phyloP scores from a whole-genome alignment of 1,140 invertebrate species.

The Lordiphosa stackelbergi region DNA sequence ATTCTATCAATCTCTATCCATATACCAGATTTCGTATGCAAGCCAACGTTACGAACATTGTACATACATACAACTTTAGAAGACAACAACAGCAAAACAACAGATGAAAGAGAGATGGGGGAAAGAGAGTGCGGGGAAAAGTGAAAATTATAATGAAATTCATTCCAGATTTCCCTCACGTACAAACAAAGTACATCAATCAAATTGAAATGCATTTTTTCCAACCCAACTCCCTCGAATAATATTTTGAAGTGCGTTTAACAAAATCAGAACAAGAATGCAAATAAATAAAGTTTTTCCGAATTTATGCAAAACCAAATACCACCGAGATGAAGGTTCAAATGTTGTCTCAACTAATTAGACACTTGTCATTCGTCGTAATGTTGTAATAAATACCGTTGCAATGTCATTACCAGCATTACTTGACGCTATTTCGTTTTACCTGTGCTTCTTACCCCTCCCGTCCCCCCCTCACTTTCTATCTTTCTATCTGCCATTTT shows the following conservation, averaged over 20 bases:
- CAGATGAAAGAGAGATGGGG: conserved; percentile 6
- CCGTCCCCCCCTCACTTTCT: conserved; percentile 1
- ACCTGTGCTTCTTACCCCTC: conserved; percentile 4
- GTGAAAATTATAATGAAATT: conserved; percentile 59
- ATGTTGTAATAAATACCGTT: conserved; percentile 75
- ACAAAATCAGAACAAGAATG: conserved; percentile 25
- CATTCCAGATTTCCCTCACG: conserved; percentile 60
- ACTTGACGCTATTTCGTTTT: conserved; percentile 51
- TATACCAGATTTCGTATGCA: conserved; percentile 49
- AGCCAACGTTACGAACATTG: conserved; percentile 25
- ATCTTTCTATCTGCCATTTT: conserved; percentile 28
- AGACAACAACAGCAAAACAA: conserved; percentile 9
- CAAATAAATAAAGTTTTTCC: conserved; percentile 17
- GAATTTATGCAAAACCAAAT: neutral
- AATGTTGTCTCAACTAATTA: conserved; percentile 67
- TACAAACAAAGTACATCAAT: conserved; percentile 59
- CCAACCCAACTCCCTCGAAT: conserved; percentile 1
- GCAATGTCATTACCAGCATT: conserved; percentile 73
- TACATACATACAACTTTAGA: conserved; percentile 23
- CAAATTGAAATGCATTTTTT: conserved; percentile 59
- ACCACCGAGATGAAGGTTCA: neutral
- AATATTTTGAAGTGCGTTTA: conserved; percentile 50
- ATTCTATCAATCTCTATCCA: conserved; percentile 49
- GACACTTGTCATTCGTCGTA: conserved; percentile 69
- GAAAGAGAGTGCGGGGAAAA: conserved; percentile 11